These are phyloP conservation scores for Naja naja DNA, from an alignment of 2,113 vertebrate genomes.

Conservation along the genomic window DNA sequence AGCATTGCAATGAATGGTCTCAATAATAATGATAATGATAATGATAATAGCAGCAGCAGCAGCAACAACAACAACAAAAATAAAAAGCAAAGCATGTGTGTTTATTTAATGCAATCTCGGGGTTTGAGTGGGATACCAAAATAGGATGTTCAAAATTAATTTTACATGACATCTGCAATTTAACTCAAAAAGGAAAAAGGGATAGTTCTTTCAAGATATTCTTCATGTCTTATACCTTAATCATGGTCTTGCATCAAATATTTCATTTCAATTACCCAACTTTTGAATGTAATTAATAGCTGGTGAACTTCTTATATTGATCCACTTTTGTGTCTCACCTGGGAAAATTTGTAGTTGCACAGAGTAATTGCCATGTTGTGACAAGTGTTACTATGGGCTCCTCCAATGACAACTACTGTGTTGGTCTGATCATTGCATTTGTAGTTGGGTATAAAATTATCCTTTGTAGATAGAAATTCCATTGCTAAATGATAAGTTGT, in stretches of 20 bases:
- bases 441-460: neutral
- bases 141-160: neutral
- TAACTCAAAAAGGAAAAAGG: accelerated
- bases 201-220: too few species aligned
- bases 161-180: neutral
- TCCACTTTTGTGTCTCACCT: neutral
- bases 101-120: neutral
- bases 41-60: too few species aligned
- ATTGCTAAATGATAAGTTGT: too few species aligned
- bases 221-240: neutral
- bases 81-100: neutral
- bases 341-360: neutral
- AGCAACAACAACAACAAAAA: neutral
- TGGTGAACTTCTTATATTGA: neutral
- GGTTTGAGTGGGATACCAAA: neutral
- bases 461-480: neutral
- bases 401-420: neutral
- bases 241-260: neutral
- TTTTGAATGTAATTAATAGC: neutral
- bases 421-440: neutral
- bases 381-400: neutral
- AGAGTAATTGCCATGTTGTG: neutral
- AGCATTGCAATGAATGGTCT: neutral
- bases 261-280: neutral
- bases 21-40: neutral